These are phyloP conservation scores for Mercenaria mercenaria DNA, from an alignment of 1,140 invertebrate genomes.

Conservation along the genomic window DNA sequence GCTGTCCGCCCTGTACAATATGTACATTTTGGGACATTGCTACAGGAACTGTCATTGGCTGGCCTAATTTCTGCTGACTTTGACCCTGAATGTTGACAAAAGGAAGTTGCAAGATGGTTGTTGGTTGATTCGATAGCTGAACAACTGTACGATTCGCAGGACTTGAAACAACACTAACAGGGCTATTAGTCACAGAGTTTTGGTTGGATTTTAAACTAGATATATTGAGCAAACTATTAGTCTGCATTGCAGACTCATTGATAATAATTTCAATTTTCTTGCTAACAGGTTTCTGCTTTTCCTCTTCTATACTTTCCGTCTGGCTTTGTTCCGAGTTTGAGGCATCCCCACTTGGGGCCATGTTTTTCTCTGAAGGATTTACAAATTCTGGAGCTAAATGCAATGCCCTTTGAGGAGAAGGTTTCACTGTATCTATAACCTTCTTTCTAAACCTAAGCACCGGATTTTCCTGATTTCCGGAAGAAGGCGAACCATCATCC, in stretches of 20 bases:
- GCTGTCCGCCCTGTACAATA: constrained; percentile 67
- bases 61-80: constrained; percentile 6
- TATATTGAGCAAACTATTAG: constrained; percentile 8
- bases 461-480: constrained; percentile 4
- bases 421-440: constrained; percentile 30
- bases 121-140: constrained; percentile 64
- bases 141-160: constrained; percentile 57
- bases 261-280: constrained; percentile 55
- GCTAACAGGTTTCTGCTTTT: background rate
- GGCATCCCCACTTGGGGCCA: constrained; percentile 44
- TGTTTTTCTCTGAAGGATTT: constrained; percentile 36
- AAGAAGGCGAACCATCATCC: constrained; percentile 53
- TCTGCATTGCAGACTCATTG: constrained; percentile 7
- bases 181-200: constrained; percentile 14
- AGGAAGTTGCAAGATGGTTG: constrained; percentile 69
- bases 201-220: background rate
- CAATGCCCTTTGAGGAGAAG: constrained; percentile 68
- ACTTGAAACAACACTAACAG: constrained; percentile 14
- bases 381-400: constrained; percentile 71
- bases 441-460: constrained; percentile 28
- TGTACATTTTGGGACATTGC: constrained; percentile 65
- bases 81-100: constrained; percentile 52
- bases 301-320: background rate
- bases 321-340: background rate
- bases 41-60: background rate